Evolutionary conservation across 2,113 vertebrate genomes (phyloP), one percentile per base, ranked within the genome.

Genomic region (Danionella cerebrum): DNA sequence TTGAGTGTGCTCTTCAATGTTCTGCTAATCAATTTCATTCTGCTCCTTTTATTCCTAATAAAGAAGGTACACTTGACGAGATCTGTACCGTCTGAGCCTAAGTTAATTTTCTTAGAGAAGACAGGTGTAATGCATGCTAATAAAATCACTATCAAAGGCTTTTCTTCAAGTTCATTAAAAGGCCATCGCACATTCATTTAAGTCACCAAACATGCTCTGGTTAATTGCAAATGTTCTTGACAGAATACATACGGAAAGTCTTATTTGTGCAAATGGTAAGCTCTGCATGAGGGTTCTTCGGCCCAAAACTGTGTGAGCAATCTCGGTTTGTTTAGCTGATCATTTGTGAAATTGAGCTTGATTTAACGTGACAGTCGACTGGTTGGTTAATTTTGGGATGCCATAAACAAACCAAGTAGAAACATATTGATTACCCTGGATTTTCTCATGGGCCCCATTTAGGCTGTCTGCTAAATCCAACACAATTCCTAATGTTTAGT

Each of bases 21-120:
- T 73, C 41, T 18, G 29, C 55, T 67, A 76, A 73, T 73, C 62
- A 36, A 44, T 76, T 53, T 58, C 24, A 14, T 57, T 62, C 19
- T 31, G n/a, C 1, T 10, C 3, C 38, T 52, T 63, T 71, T 68
- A 27, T 45, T 48, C 11, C 21, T 24, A 27, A 58, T 48, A 69
- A 55, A 60, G 54, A 45, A 65, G 14, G 25, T 10, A 24, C 38
- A 64, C 62, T 58, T 63, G 44, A 39, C 19, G 13, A 24, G 39
- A 27, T 58, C 38, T 3, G 22, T 22, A 9, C 31, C 0, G 22
- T 10, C 27, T 31, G 52, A 12, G 31, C 25, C 50, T n/a, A 25
- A 68, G 18, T 33, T 36, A 24, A 68, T 55, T 47, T 47, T 38
- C 18, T 31, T 36, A 1, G 22, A 47, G 42, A 44, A 21, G 41